Evolutionary conservation across 2,888 invertebrate genomes (phyloP).

Genomic region (Campoplex capitator): DNA sequence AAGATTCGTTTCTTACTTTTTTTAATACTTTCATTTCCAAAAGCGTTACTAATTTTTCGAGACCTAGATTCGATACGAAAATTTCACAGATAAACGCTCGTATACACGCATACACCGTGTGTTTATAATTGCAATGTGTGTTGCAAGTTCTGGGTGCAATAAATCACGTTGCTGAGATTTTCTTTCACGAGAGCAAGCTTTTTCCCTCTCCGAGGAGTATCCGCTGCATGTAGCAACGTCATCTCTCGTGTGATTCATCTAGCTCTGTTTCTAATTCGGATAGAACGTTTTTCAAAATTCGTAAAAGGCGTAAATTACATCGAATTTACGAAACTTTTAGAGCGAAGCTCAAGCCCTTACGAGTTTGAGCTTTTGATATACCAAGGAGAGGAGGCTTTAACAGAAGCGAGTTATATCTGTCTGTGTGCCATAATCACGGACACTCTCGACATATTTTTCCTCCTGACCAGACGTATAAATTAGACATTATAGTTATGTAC

Average conservation of each 20-base stretch:
- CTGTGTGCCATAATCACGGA: constrained; percentile 45
- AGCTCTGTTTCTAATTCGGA: constrained; percentile 63
- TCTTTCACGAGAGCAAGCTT: constrained; percentile 52
- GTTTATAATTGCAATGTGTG: constrained; percentile 61
- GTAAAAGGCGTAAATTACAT: neutral
- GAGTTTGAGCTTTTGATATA: constrained; percentile 13
- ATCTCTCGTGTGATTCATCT: constrained; percentile 64
- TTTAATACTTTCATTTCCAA: constrained; percentile 7
- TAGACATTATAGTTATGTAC: constrained; percentile 68
- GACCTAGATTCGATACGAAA: constrained; percentile 51
- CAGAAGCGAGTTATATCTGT: constrained; percentile 4
- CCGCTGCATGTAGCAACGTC: constrained; percentile 33
- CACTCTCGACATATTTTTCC: constrained; percentile 1
- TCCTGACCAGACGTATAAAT: constrained; percentile 65
- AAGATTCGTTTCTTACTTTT: neutral
- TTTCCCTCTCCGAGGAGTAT: constrained; percentile 6
- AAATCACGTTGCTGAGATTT: constrained; percentile 60
- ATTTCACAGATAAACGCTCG: constrained; percentile 11
- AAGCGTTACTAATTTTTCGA: constrained; percentile 47
- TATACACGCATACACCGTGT: neutral
- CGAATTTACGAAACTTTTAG: neutral
- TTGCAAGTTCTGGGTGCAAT: constrained; percentile 46
- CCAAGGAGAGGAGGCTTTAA: neutral
- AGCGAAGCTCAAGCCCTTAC: neutral
- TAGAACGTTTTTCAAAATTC: constrained; percentile 10